Evolutionary conservation across 1,140 invertebrate species (phyloP).

Genomic region (Aphelenchoides avenae): DNA sequence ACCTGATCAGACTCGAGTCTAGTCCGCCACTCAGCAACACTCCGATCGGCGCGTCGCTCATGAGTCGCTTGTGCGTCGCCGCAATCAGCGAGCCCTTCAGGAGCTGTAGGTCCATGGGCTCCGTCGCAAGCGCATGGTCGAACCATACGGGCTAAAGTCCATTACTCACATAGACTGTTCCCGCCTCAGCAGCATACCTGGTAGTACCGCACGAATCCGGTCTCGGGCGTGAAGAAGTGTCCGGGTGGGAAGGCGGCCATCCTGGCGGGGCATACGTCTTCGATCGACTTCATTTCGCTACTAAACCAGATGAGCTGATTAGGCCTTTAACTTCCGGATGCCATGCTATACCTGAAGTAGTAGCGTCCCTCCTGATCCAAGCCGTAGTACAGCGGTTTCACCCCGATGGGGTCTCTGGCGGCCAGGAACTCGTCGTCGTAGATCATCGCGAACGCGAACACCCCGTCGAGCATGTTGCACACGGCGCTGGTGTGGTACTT

Average conservation of each 20-base stretch:
- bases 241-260: slow-evolving; percentile 52
- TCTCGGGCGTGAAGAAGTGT: slow-evolving; percentile 49
- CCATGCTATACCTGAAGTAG: slow-evolving; percentile 39
- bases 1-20: slow-evolving; percentile 54
- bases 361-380: slow-evolving; percentile 45
- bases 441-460: slow-evolving; percentile 54
- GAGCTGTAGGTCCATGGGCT: slow-evolving; percentile 25
- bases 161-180: not conserved
- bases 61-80: slow-evolving; percentile 54
- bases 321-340: not conserved
- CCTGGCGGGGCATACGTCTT: slow-evolving; percentile 42
- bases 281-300: slow-evolving; percentile 58
- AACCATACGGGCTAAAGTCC: slow-evolving; percentile 48
- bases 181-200: slow-evolving; percentile 27
- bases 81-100: slow-evolving; percentile 43
- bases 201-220: slow-evolving; percentile 55
- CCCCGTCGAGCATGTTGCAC: slow-evolving; percentile 52
- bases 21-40: slow-evolving; percentile 56
- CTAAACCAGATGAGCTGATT: slow-evolving; percentile 35
- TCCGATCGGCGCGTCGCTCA: slow-evolving; percentile 57
- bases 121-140: slow-evolving; percentile 29
- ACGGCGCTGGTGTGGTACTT: slow-evolving; percentile 37
- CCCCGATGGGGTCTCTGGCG: slow-evolving; percentile 54
- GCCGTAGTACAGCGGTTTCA: slow-evolving; percentile 54
- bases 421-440: slow-evolving; percentile 55